Percentiles rank a stretch among this genome's conserved stretches.
These are phyloP conservation scores for Lithosia quadra DNA, from an alignment of 2,888 invertebrate species.

Conservation along the genomic window DNA sequence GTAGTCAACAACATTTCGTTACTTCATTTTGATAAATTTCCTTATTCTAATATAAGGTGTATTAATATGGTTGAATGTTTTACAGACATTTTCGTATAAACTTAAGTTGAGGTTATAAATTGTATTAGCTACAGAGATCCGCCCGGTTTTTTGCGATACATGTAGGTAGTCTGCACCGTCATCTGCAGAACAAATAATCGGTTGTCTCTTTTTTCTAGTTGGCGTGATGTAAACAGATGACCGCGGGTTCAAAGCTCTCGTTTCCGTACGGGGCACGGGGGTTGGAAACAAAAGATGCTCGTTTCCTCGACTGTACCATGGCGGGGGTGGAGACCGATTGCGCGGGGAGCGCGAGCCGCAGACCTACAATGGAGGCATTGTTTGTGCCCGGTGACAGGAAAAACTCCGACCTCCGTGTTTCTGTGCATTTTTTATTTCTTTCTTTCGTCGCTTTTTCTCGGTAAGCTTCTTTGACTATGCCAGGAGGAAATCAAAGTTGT, in stretches of 20 bases:
- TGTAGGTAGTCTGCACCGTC: not conserved
- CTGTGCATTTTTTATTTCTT: conserved; percentile 85
- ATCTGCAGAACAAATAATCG: conserved; percentile 62
- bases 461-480: conserved; percentile 80
- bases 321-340: conserved; percentile 56
- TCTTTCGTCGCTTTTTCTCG: conserved; percentile 72
- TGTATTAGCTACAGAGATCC: not conserved
- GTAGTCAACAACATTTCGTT: not conserved
- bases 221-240: conserved; percentile 83
- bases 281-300: conserved; percentile 85
- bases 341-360: conserved; percentile 55
- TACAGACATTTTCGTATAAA: not conserved
- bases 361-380: conserved; percentile 82
- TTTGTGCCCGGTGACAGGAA: conserved; percentile 87
- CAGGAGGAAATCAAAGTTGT: conserved; percentile 79
- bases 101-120: not conserved
- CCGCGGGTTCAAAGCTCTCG: conserved; percentile 82
- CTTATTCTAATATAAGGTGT: not conserved
- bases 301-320: conserved; percentile 78
- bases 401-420: conserved; percentile 87
- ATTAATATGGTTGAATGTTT: not conserved
- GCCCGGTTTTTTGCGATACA: not conserved
- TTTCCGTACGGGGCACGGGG: conserved; percentile 71
- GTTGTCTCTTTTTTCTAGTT: conserved; percentile 72
- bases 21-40: not conserved